A percentile compares a stretch with the other conserved stretches of the same genome.
Evolutionary conservation across 2,888 invertebrate species (phyloP).

Genomic region (Teleiodes luculella): DNA sequence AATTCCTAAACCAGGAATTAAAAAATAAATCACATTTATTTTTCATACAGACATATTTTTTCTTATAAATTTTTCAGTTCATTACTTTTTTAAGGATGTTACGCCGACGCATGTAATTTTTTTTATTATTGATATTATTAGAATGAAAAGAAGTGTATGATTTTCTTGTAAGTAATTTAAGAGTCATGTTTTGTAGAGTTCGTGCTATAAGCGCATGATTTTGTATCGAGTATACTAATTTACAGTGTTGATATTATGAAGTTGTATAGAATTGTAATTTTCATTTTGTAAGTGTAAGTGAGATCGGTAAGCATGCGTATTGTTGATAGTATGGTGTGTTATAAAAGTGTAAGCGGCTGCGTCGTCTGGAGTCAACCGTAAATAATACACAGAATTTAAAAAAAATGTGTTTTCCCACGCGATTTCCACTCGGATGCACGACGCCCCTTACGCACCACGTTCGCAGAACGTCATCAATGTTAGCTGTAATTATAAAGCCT

Average conservation of each 20-base stretch:
- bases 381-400: too few relatives aligned
- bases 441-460: conserved; percentile 12
- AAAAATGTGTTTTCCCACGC: too few relatives aligned
- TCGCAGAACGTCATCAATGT: conserved; percentile 39
- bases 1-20: conserved; percentile 49
- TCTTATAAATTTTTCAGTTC: too few relatives aligned
- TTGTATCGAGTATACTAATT: conserved; percentile 62
- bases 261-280: conserved; percentile 63
- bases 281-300: conserved; percentile 37
- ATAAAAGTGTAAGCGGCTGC: neutral
- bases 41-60: conserved; percentile 37
- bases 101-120: conserved; percentile 19
- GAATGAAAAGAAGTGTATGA: conserved; percentile 30
- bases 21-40: conserved; percentile 29
- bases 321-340: conserved; percentile 5
- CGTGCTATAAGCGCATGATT: conserved; percentile 73
- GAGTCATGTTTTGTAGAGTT: conserved; percentile 55
- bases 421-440: neutral
- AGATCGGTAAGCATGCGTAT: conserved; percentile 39
- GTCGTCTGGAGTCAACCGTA: too few relatives aligned
- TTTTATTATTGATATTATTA: conserved; percentile 38
- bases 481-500: conserved; percentile 59
- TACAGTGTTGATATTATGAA: conserved; percentile 54
- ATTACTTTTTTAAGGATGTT: neutral
- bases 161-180: conserved; percentile 38